A percentile compares a stretch with the other conserved stretches of the same genome.
Evolutionary conservation across 2,113 vertebrate genomes (phyloP).

Genomic region (Porphyrio hochstetteri): DNA sequence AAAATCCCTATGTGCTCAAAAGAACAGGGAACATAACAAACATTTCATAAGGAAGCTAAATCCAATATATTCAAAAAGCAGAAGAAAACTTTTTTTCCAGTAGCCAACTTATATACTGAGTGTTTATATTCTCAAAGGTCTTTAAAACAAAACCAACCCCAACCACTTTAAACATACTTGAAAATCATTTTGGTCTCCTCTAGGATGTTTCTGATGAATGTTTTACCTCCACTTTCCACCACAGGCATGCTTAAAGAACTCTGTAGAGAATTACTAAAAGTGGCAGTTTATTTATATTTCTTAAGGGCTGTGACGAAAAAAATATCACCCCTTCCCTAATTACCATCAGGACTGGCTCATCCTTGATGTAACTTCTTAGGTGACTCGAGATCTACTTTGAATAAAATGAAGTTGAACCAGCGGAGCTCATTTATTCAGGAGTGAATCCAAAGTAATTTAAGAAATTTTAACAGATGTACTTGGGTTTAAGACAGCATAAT

Average conservation of each 20-base stretch:
- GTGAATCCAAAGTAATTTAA: slow-evolving; percentile 4
- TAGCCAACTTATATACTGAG: neutral
- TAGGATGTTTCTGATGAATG: neutral
- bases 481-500: slow-evolving; percentile 3
- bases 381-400: neutral
- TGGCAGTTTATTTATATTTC: neutral
- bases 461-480: neutral
- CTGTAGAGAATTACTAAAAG: neutral
- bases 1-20: slow-evolving; percentile 2
- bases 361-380: neutral
- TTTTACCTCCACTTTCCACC: neutral
- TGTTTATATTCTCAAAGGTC: neutral
- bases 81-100: neutral
- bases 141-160: neutral
- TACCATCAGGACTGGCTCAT: neutral
- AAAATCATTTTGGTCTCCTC: neutral
- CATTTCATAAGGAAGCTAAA: slow-evolving; percentile 9
- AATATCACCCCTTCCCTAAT: neutral
- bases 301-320: neutral
- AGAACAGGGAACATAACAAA: neutral
- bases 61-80: slow-evolving; percentile 2
- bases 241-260: neutral
- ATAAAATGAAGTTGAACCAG: neutral
- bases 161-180: neutral
- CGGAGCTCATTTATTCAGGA: neutral